These are phyloP conservation scores for Zapornia atra DNA, from an alignment of 2,113 vertebrate genomes.

Conservation along the genomic window DNA sequence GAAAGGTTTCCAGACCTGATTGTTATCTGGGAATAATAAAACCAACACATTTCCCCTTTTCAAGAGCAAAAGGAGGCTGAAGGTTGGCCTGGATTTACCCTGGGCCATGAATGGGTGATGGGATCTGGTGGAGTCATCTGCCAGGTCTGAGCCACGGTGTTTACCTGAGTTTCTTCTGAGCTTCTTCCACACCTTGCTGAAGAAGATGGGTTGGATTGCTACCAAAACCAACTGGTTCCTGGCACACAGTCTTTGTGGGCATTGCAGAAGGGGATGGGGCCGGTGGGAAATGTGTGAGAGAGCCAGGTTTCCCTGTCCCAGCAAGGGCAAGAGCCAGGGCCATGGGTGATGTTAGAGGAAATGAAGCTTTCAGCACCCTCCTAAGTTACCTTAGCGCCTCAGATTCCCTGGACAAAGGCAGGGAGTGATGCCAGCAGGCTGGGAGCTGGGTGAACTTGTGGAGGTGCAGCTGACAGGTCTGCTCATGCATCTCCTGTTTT, in stretches of 20 bases:
- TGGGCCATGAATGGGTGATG: neutral
- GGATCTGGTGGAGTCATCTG: neutral
- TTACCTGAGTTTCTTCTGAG: neutral
- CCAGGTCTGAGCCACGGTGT: fast-evolving
- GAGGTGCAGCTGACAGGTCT: fast-evolving
- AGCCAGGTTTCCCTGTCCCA: neutral
- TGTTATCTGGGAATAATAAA: fast-evolving
- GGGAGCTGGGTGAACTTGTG: neutral
- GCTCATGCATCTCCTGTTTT: neutral
- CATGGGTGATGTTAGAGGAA: neutral
- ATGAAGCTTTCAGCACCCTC: neutral
- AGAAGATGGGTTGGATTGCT: neutral
- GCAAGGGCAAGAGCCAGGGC: neutral
- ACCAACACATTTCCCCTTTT: neutral
- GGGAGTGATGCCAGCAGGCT: neutral
- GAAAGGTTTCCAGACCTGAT: neutral
- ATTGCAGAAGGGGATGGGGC: neutral
- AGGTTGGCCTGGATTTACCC: neutral
- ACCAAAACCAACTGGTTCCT: neutral
- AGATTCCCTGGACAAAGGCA: fast-evolving
- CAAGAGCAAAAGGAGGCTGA: fast-evolving
- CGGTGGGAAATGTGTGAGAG: fast-evolving
- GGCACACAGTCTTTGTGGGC: fast-evolving
- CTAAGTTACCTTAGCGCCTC: too few species aligned
- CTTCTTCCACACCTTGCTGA: neutral